Evolutionary conservation across 2,888 invertebrate genomes (phyloP).

Genomic region (Ecliptopera silaceata): DNA sequence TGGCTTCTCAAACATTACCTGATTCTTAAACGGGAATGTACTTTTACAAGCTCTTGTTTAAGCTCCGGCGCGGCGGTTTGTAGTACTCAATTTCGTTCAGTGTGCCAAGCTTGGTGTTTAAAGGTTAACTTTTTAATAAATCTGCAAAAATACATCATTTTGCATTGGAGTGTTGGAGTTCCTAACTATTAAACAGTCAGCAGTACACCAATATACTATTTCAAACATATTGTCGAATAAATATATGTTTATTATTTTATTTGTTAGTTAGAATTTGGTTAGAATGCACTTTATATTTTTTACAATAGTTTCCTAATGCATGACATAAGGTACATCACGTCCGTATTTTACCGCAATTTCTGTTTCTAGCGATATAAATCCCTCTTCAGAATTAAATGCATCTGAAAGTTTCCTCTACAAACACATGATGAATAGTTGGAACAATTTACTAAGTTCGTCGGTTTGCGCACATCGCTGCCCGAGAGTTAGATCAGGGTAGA

Average conservation of each 20-base stretch:
- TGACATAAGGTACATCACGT: no score
- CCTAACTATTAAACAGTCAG: no score
- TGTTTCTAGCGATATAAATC: slow-evolving; percentile 24
- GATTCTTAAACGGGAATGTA: slow-evolving; percentile 38
- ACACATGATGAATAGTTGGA: slow-evolving; percentile 39
- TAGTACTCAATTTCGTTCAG: slow-evolving; percentile 32
- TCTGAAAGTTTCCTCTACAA: slow-evolving; percentile 35
- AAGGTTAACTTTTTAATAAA: neutral
- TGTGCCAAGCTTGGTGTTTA: slow-evolving; percentile 9
- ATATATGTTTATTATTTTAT: no score
- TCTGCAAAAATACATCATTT: no score
- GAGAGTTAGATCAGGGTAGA: slow-evolving; percentile 7
- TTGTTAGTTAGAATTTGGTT: no score
- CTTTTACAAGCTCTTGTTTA: slow-evolving; percentile 34
- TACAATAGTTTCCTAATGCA: no score
- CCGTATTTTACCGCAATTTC: neutral
- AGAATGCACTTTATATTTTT: no score
- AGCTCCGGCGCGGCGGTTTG: slow-evolving; percentile 30
- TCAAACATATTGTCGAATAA: no score
- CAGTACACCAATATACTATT: no score
- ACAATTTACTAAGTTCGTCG: slow-evolving; percentile 37
- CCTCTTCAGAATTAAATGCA: slow-evolving; percentile 36
- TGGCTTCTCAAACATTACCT: slow-evolving; percentile 32
- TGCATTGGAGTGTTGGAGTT: no score
- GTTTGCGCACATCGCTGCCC: slow-evolving; percentile 30